phyloP scores from a whole-genome alignment of 2,888 invertebrate species.

The Tinea pellionella region DNA sequence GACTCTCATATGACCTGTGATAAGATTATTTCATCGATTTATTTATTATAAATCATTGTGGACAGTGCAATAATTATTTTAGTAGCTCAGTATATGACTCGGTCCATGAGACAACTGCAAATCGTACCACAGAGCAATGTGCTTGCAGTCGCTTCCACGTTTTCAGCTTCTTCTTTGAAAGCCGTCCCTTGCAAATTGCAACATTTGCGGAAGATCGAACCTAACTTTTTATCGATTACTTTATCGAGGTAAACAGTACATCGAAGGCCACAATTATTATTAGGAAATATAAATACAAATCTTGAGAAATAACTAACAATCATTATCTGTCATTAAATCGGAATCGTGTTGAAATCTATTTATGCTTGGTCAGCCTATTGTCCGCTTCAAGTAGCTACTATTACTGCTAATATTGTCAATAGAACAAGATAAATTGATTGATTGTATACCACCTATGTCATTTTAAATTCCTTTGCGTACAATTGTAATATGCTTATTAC shows the following conservation, averaged over 20 bases:
- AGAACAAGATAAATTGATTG: background rate
- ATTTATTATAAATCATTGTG: background rate
- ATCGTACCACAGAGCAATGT: no score
- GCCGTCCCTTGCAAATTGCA: no score
- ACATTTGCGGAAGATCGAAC: no score
- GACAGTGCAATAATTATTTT: background rate
- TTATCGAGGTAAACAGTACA: background rate
- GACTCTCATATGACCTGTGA: background rate
- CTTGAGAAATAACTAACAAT: conserved; percentile 7
- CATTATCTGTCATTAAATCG: conserved; percentile 9
- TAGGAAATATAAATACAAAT: conserved; percentile 5
- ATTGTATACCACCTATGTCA: background rate
- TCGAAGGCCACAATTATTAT: conserved; percentile 5
- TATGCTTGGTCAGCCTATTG: conserved; percentile 5
- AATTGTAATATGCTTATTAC: no score
- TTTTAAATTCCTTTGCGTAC: no score
- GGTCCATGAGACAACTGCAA: no score
- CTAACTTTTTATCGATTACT: background rate
- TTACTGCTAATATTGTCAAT: background rate
- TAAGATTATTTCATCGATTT: conserved; percentile 3
- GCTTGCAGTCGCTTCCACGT: no score
- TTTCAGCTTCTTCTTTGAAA: no score
- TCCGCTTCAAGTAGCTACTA: background rate
- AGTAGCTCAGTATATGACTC: no score
- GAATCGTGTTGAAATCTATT: conserved; percentile 6